Conservation (phyloP, 2,797 vertebrate genomes). For the Crenuchus spilurus region DNA sequence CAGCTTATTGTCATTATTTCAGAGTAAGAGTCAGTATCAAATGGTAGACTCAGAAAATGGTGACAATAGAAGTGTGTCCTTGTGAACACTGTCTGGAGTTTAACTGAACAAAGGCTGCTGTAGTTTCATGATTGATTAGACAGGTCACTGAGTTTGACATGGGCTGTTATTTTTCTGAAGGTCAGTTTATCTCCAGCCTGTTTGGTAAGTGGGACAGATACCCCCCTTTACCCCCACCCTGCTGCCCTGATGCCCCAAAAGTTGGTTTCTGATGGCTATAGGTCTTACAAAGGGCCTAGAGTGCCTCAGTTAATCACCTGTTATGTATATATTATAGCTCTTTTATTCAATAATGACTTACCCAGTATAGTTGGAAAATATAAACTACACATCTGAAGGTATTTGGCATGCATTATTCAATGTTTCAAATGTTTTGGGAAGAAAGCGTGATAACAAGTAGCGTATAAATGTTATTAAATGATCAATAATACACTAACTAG, state of each 20-base stretch:
- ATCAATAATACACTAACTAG: no score
- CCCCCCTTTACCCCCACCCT: constrained; percentile 8
- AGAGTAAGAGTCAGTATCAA: no score
- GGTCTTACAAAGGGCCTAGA: not conserved
- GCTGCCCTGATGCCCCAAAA: not conserved
- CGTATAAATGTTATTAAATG: no score
- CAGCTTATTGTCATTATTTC: no score
- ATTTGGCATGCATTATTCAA: no score
- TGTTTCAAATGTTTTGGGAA: no score
- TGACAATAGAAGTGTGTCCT: constrained; percentile 17
- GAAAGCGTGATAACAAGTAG: no score
- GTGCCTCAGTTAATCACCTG: no score
- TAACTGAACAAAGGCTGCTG: constrained; percentile 51
- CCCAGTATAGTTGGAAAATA: no score
- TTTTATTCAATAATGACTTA: no score
- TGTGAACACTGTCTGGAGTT: constrained; percentile 3
- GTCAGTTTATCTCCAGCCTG: constrained; percentile 33
- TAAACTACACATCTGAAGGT: no score
- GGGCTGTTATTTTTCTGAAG: not conserved
- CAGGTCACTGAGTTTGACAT: constrained; percentile 11
- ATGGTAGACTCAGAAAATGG: not conserved
- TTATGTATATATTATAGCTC: no score
- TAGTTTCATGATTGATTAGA: constrained; percentile 27
- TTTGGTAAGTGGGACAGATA: constrained; percentile 56
- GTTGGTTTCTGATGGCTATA: not conserved